Base-by-base conservation (phyloP, 2,888 invertebrate genomes). In the Cyclophora punctaria region DNA sequence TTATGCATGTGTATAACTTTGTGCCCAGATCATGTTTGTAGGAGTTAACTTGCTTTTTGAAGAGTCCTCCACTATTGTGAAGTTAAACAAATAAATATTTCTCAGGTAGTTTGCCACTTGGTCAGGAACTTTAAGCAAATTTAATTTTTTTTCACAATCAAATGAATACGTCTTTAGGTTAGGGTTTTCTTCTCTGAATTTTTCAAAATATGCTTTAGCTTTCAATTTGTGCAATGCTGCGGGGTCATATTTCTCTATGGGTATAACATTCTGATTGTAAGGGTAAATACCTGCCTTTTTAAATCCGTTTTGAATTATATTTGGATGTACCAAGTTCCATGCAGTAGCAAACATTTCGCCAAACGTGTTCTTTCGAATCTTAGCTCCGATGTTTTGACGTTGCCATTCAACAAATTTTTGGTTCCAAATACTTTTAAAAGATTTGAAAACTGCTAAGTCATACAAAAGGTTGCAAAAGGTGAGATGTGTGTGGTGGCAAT, bases 401-500 rank as follows among this genome's bases (percentile, higher is more conserved):
- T 55, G 57, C 51, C 51, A 55, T 42, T 52, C 41, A 2, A 55
- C 49, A 7, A 57, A 35, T 35, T 45, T 42, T 7, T 6, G 37
- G 45, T 57, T 53, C 57, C 57, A 53, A n/a, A 3, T 34, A 34
- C 3, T 41, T 50, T 55, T 55, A 34, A 55, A 49, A 4, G 55
- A 53, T 44, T 58, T 58, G 7, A 58, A 52, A 3, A 55, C 58
- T 2, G 55, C 52, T 34, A 54, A 46, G 35, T 56, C n/a, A n/a
- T n/a, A n/a, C 56, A 5, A 58, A 46, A 5, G 58, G 58, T 46
- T 58, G 56, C 33, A 58, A 20, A 3, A 56, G 44, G 46, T 58
- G 58, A 0, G 52, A 51, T 2, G 53, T 55, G 33, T 58, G 56
- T 42, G 58, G 34, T 3, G 56, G 58, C 1, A 56, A 47, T 7